Conservation (phyloP, 2,888 invertebrate genomes). For the Epinotia bilunana region DNA sequence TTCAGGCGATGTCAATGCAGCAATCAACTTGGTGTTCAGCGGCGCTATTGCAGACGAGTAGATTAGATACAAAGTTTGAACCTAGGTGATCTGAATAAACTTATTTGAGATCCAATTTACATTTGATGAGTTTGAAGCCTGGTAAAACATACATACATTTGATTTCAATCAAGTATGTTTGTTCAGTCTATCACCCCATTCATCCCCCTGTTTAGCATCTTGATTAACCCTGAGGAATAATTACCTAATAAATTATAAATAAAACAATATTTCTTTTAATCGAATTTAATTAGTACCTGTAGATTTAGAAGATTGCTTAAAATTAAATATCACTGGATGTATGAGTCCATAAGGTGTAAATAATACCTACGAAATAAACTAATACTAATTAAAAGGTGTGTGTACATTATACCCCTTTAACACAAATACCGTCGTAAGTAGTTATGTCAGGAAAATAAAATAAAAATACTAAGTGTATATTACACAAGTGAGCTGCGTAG, state of each 20-base stretch:
- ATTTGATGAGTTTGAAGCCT: no score
- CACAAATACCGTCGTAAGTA: constrained; percentile 14
- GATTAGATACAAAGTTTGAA: constrained; percentile 49
- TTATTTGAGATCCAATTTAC: background rate
- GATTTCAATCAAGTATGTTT: background rate
- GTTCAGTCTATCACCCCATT: background rate
- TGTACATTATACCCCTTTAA: constrained; percentile 12
- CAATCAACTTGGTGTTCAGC: constrained; percentile 94
- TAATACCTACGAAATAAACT: constrained; percentile 49
- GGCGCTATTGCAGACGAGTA: constrained; percentile 75
- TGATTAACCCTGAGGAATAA: background rate
- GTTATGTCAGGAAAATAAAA: constrained; percentile 18
- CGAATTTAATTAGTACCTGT: constrained; percentile 56
- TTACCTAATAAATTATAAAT: constrained; percentile 19
- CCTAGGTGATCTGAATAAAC: background rate
- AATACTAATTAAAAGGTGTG: constrained; percentile 32
- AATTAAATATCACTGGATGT: constrained; percentile 69
- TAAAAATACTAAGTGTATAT: background rate
- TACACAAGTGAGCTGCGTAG: constrained; percentile 5
- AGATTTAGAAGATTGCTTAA: constrained; percentile 59
- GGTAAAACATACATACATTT: no score
- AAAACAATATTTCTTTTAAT: constrained; percentile 45
- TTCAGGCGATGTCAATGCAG: constrained; percentile 94
- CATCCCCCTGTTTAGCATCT: background rate
- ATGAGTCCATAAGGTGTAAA: constrained; percentile 63